These are phyloP conservation scores for Drosophila virilis DNA, from an alignment of 1,140 invertebrate species.

Conservation along the genomic window DNA sequence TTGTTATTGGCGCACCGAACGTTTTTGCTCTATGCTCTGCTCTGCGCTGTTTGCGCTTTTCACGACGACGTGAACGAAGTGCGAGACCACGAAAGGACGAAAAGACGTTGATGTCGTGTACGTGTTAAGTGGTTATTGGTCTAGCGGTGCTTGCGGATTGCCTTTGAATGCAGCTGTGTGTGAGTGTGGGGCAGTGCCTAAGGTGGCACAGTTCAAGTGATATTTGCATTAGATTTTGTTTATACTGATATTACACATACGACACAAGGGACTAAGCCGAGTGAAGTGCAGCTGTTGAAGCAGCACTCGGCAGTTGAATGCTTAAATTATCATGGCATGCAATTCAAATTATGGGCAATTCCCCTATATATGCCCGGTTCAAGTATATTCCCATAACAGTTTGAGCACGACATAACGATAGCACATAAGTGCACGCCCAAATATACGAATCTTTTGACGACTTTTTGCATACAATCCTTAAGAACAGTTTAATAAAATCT, in stretches of 20 bases:
- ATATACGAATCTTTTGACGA: not conserved
- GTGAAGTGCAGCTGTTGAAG: conserved; percentile 1
- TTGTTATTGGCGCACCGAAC: conserved; percentile 57
- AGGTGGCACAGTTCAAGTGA: conserved; percentile 36
- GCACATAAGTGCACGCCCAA: not conserved
- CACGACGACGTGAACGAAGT: conserved; percentile 13
- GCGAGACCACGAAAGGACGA: not conserved
- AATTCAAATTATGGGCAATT: conserved; percentile 16
- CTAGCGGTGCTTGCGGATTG: conserved; percentile 35
- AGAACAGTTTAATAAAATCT: not conserved
- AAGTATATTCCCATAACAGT: conserved; percentile 18
- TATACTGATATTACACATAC: conserved; percentile 45
- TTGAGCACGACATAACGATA: conserved; percentile 14
- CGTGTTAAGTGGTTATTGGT: conserved; percentile 67
- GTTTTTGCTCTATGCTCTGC: conserved; percentile 28
- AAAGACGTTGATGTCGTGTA: conserved; percentile 40
- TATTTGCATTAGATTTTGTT: conserved; percentile 60
- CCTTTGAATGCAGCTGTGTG: conserved; percentile 13
- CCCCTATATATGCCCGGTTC: not conserved
- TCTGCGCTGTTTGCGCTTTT: conserved; percentile 47
- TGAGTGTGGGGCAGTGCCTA: conserved; percentile 1
- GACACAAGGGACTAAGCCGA: conserved; percentile 7
- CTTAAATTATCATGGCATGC: conserved; percentile 9
- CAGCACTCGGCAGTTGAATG: conserved; percentile 20
- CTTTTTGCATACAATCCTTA: not conserved